phyloP scores from a whole-genome alignment of 2,888 invertebrate genomes.

The Xestia ashworthii region DNA sequence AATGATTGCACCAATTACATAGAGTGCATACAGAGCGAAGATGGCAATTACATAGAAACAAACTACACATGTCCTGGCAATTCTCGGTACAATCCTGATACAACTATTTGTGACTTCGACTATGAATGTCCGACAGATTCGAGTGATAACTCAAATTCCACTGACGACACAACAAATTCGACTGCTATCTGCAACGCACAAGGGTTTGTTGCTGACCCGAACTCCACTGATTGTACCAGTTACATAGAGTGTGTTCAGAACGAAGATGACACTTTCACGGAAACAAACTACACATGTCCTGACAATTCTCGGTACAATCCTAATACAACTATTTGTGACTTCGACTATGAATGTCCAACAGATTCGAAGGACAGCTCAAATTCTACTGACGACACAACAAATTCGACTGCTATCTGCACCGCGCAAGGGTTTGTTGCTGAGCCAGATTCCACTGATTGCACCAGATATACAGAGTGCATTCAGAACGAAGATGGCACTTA shows the following conservation, averaged over 20 bases:
- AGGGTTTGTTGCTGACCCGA: conserved; percentile 43
- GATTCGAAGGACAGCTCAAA: conserved; percentile 11
- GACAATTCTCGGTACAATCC: conserved; percentile 47
- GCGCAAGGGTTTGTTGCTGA: conserved; percentile 38
- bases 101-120: conserved; percentile 53
- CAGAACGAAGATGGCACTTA: conserved; percentile 32
- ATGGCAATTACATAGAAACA: conserved; percentile 35
- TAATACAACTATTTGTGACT: conserved; percentile 55
- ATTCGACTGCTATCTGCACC: conserved; percentile 22
- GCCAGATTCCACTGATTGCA: conserved; percentile 37
- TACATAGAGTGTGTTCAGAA: conserved; percentile 52
- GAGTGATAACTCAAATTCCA: conserved; percentile 1
- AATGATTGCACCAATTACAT: conserved; percentile 43
- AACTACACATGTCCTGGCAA: conserved; percentile 42
- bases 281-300: conserved; percentile 36
- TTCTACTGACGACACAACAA: conserved; percentile 1
- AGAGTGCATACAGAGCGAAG: conserved; percentile 45
- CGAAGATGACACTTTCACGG: conserved; percentile 32
- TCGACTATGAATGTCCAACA: conserved; percentile 45
- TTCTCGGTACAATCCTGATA: conserved; percentile 46
- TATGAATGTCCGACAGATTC: conserved; percentile 36
- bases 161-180: conserved; percentile 9
- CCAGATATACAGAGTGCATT: conserved; percentile 44
- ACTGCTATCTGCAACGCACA: conserved; percentile 24
- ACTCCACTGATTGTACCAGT: conserved; percentile 27